A percentile compares a stretch with the other conserved stretches of the same genome.
These are phyloP conservation scores for Blera fallax DNA, from an alignment of 2,888 invertebrate species.

Conservation along the genomic window DNA sequence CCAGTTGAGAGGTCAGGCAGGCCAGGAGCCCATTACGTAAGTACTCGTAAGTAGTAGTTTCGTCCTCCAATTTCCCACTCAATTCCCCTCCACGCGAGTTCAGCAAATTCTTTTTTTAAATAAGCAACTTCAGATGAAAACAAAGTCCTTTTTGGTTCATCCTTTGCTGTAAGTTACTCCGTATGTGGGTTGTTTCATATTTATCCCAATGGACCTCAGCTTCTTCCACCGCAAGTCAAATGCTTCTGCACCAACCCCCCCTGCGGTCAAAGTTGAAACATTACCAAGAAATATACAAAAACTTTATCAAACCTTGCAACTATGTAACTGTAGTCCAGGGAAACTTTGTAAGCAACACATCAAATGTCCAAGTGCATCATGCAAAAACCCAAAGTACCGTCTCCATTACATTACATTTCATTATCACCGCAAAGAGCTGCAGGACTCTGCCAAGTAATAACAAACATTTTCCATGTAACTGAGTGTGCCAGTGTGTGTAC, in stretches of 20 bases:
- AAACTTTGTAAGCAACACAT: conserved; percentile 48
- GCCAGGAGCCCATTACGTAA: too few relatives aligned
- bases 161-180: too few relatives aligned
- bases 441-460: conserved; percentile 34
- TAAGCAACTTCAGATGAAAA: too few relatives aligned
- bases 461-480: conserved; percentile 61
- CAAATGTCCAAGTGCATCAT: conserved; percentile 54
- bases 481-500: conserved; percentile 24
- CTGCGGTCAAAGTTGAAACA: conserved; percentile 12
- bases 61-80: too few relatives aligned
- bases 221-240: neutral
- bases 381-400: conserved; percentile 52
- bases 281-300: conserved; percentile 9
- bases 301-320: conserved; percentile 3
- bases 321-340: neutral
- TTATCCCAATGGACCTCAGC: neutral
- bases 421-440: conserved; percentile 52
- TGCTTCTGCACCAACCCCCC: neutral
- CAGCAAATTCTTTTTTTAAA: too few relatives aligned
- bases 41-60: too few relatives aligned
- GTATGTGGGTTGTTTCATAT: neutral
- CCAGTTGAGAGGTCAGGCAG: too few relatives aligned
- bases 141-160: too few relatives aligned
- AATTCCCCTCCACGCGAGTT: too few relatives aligned
- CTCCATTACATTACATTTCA: conserved; percentile 60